Evolutionary conservation across 2,888 invertebrate genomes (phyloP), one percentile per base, ranked within the genome.

Genomic region (Mythimna loreyi): DNA sequence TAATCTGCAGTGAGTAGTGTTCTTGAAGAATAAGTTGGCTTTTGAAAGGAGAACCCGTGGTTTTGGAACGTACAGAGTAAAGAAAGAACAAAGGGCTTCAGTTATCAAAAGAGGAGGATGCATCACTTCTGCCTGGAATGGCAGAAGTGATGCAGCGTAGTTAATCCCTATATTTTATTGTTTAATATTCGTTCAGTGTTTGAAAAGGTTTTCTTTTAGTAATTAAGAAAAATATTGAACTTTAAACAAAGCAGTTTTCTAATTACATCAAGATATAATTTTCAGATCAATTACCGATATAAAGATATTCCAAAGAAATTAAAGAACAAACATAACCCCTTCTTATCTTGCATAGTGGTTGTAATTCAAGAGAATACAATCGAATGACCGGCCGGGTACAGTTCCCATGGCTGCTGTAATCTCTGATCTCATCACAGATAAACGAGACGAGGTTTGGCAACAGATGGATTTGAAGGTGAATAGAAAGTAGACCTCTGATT

Each of bases 391-490:
- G 72, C 78, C 62, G 49, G 67, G 78, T 83, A 81, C 69, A 75
- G 75, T 81, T 84, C 83, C 73, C 82, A 85, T 84, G 75, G 81
- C 70, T 65, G 75, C 72, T 64, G 71, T 75, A 77, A 86, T 87
- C 85, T 83, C 81, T 85, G 83, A 87, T 89, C 84, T 73, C 74
- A 79, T 83, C 83, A 63, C 70, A 85, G 85, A 81, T 80, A 80
- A 78, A 80, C 78, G 72, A 67, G 77, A 71, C 49, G 60, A 72
- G 77, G 78, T 81, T 76, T 78, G 70, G 71, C 67, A 85, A 87
- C 84, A 86, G 86, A 86, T 84, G 79, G 70, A 72, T 71, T 65
- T 75, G 74, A 80, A 81, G 77, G 81, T 77, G 69, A 83, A 62
- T 77, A 71, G 79, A 75, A 75, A 74, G 73, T 64, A 72, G 67